Percentiles rank a stretch among this genome's conserved stretches.
phyloP scores from a whole-genome alignment of 2,888 invertebrate genomes.

The Magallana nippona region DNA sequence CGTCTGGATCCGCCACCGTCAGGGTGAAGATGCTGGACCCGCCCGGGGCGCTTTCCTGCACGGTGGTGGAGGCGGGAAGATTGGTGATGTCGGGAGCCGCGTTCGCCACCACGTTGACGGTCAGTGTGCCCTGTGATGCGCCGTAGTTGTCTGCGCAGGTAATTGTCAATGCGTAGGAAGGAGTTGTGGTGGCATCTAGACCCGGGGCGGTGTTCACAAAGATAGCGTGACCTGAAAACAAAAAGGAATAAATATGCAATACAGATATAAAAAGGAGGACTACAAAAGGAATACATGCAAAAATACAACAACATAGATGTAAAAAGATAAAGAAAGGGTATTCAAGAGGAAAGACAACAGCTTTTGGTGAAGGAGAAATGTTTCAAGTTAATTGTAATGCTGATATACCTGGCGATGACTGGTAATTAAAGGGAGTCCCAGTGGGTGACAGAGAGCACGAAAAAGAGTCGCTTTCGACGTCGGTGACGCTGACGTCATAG shows the following conservation, averaged over 20 bases:
- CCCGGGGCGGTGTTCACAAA: background rate
- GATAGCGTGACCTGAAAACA: constrained; percentile 1
- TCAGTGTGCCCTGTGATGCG: constrained; percentile 39
- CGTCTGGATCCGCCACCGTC: constrained; percentile 40
- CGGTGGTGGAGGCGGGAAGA: constrained; percentile 37
- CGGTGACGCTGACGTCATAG: constrained; percentile 36
- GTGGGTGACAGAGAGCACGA: constrained; percentile 38
- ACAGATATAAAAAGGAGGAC: background rate
- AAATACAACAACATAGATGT: background rate
- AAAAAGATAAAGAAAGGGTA: background rate
- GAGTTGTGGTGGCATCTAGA: background rate
- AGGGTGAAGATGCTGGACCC: constrained; percentile 38
- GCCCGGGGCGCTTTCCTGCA: constrained; percentile 37
- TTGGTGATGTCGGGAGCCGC: constrained; percentile 40
- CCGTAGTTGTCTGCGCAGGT: constrained; percentile 48
- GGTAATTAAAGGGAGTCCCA: constrained; percentile 32
- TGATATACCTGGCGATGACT: constrained; percentile 25
- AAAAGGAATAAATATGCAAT: background rate
- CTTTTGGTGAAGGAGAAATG: too few relatives aligned
- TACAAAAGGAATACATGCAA: background rate
- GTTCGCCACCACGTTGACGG: constrained; percentile 42
- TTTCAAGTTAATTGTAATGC: too few relatives aligned
- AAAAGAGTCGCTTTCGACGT: constrained; percentile 40
- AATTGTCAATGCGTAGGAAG: constrained; percentile 39
- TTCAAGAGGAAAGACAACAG: background rate